phyloP scores from a whole-genome alignment of 2,113 vertebrate genomes.

The Centrocercus urophasianus region DNA sequence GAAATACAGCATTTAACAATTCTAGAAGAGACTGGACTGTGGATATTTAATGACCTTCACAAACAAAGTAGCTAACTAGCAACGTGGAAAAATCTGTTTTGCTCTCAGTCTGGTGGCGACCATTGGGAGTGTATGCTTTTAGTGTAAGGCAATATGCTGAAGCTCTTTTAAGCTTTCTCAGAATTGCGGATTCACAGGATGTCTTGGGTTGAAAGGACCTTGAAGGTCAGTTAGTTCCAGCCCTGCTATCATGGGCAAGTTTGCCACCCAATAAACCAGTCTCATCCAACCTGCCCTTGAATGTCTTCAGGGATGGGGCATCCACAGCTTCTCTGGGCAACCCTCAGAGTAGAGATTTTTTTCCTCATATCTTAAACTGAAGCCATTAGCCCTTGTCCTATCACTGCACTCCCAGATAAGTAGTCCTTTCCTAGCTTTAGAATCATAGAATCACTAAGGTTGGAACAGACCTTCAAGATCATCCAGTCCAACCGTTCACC shows the following conservation, averaged over 20 bases:
- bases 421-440: background rate
- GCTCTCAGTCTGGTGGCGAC: background rate
- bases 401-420: background rate
- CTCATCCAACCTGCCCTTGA: background rate
- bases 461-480: too few relatives aligned
- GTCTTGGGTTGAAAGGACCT: background rate
- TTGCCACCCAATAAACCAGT: background rate
- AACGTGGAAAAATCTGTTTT: background rate
- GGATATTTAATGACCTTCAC: background rate
- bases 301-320: background rate
- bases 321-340: background rate
- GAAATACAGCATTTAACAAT: background rate
- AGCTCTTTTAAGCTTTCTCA: background rate
- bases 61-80: background rate
- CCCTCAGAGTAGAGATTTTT: background rate
- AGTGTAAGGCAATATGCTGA: background rate
- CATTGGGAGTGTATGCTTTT: accelerated
- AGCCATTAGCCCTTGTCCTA: background rate
- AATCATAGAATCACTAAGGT: too few relatives aligned
- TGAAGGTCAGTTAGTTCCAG: background rate
- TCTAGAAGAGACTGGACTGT: background rate
- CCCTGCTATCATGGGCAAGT: background rate
- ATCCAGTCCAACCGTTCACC: too few relatives aligned
- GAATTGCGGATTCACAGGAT: background rate
- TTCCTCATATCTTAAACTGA: background rate